Percentiles rank a stretch among this genome's conserved stretches.
Conservation (phyloP, 1,140 invertebrate species). For the Meloidogyne exigua region DNA sequence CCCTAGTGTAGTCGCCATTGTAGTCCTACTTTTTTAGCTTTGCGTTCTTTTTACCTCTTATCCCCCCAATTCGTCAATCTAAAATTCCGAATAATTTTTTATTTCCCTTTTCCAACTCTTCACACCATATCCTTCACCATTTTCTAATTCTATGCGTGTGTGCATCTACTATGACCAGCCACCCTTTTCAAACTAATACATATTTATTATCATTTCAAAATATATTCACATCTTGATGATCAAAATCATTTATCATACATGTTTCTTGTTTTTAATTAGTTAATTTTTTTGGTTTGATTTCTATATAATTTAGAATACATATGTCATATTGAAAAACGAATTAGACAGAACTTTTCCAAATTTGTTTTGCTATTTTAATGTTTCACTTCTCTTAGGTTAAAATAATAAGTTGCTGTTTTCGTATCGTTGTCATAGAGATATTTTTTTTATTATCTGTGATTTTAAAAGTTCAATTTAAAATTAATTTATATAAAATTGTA, state of each 20-base stretch:
- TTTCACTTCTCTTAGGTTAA: not conserved
- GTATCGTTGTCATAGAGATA: not conserved
- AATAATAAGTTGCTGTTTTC: not conserved
- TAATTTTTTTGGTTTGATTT: too few relatives aligned
- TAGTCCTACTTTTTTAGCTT: conserved; percentile 4
- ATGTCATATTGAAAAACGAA: too few relatives aligned
- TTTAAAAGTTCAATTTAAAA: not conserved
- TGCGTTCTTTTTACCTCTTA: not conserved
- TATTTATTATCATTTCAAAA: not conserved
- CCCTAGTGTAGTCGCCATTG: not conserved
- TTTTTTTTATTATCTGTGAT: not conserved
- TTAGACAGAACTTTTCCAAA: not conserved
- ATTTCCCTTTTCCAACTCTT: not conserved
- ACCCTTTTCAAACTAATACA: not conserved
- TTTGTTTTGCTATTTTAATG: not conserved
- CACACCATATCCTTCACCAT: not conserved
- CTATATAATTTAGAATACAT: too few relatives aligned
- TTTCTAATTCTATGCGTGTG: not conserved
- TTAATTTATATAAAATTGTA: not conserved
- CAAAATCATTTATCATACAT: not conserved
- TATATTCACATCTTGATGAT: not conserved
- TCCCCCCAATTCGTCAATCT: not conserved
- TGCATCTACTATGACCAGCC: not conserved
- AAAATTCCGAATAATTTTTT: conserved; percentile 1
- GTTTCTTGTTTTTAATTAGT: too few relatives aligned